Percentiles rank a stretch among this genome's conserved stretches.
phyloP scores from a whole-genome alignment of 2,113 vertebrate species.

The Xiphophorus maculatus region DNA sequence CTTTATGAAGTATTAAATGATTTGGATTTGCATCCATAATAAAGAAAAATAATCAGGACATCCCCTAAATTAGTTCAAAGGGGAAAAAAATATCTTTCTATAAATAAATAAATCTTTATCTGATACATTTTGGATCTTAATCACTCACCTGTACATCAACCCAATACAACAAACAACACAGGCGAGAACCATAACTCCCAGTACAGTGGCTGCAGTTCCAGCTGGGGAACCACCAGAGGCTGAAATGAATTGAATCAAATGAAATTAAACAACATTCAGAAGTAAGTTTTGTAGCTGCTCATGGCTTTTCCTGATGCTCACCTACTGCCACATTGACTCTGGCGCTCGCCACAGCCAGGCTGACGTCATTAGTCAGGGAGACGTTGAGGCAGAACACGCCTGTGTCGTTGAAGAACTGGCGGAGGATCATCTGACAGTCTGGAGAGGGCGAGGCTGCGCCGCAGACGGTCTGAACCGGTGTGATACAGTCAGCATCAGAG shows the following conservation, averaged over 20 bases:
- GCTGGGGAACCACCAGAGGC: conserved; percentile 68
- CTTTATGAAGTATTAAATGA: neutral
- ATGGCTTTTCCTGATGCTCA: conserved; percentile 27
- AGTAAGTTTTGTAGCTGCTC: neutral
- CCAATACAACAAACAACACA: conserved; percentile 80
- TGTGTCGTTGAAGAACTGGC: conserved; percentile 87
- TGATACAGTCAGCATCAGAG: conserved; percentile 86
- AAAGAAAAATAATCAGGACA: neutral
- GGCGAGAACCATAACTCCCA: conserved; percentile 80
- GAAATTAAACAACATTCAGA: neutral
- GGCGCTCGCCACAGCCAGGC: conserved; percentile 87
- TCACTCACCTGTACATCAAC: conserved; percentile 84
- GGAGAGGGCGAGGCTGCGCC: conserved; percentile 80
- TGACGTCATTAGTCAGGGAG: conserved; percentile 88
- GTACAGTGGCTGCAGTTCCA: conserved; percentile 74
- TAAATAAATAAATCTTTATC: neutral
- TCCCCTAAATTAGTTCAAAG: neutral
- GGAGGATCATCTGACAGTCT: conserved; percentile 88
- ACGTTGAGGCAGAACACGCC: conserved; percentile 94
- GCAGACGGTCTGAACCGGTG: conserved; percentile 82
- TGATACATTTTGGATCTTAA: neutral
- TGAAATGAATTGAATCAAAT: conserved; percentile 52
- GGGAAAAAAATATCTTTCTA: neutral
- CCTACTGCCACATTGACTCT: conserved; percentile 84
- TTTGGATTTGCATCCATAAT: neutral